A percentile compares a stretch with the other conserved stretches of the same genome.
Conservation (phyloP, 2,888 invertebrate genomes). For the Ectobius pallidus region DNA sequence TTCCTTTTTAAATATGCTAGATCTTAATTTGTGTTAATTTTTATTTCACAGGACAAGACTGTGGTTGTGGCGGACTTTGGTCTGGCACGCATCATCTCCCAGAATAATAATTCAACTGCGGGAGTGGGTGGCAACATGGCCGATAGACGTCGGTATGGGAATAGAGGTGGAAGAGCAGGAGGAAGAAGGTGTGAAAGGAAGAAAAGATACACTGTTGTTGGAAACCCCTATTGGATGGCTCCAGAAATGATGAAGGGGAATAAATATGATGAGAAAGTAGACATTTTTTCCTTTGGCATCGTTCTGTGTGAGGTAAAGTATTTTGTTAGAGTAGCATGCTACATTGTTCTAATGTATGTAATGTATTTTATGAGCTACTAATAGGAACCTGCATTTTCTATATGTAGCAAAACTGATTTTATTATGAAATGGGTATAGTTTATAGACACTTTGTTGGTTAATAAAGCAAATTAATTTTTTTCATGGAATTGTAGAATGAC, state of each 20-base stretch:
- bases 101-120: constrained; percentile 33
- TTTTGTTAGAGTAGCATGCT: constrained; percentile 45
- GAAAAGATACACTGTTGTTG: constrained; percentile 93
- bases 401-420: too few species aligned
- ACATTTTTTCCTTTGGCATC: constrained; percentile 95
- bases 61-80: constrained; percentile 97
- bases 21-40: too few species aligned
- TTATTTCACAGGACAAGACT: constrained; percentile 78
- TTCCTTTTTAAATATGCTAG: too few species aligned
- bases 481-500: too few species aligned
- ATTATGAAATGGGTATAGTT: too few species aligned
- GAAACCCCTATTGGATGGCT: constrained; percentile 99
- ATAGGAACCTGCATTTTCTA: too few species aligned
- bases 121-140: constrained; percentile 44
- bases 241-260: constrained; percentile 98
- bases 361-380: too few species aligned
- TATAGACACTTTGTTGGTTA: too few species aligned
- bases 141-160: constrained; percentile 51
- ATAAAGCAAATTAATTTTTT: too few species aligned
- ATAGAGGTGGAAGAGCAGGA: constrained; percentile 50
- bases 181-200: constrained; percentile 68
- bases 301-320: constrained; percentile 91
- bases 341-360: too few species aligned
- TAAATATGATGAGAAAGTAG: constrained; percentile 95
- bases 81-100: constrained; percentile 77